A percentile compares a stretch with the other conserved stretches of the same genome.
phyloP scores from a whole-genome alignment of 1,140 invertebrate species.

The Macrocentrus cingulum region DNA sequence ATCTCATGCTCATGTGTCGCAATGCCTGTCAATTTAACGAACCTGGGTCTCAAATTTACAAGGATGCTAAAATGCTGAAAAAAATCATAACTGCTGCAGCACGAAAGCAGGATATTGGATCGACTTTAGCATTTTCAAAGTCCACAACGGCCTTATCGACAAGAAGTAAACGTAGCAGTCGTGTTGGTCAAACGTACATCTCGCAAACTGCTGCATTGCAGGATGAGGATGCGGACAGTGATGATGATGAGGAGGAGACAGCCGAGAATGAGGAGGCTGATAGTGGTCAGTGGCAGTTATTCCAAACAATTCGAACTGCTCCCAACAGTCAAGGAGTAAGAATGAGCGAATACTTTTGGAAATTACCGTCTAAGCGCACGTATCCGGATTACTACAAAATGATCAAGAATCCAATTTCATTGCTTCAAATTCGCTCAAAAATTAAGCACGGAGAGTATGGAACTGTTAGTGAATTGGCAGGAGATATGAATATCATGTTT shows the following conservation, averaged over 20 bases:
- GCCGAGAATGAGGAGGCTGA: slow-evolving; percentile 67
- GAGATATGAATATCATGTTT: slow-evolving; percentile 97
- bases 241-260: slow-evolving; percentile 66
- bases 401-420: slow-evolving; percentile 93
- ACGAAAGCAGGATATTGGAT: slow-evolving; percentile 51
- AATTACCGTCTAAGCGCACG: slow-evolving; percentile 82
- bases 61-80: slow-evolving; percentile 88
- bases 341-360: slow-evolving; percentile 89
- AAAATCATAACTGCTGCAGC: slow-evolving; percentile 67
- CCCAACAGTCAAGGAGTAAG: slow-evolving; percentile 69
- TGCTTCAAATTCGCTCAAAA: slow-evolving; percentile 91
- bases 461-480: slow-evolving; percentile 85
- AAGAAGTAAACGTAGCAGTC: slow-evolving; percentile 58
- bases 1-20: slow-evolving; percentile 87
- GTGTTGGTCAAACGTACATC: slow-evolving; percentile 56
- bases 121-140: slow-evolving; percentile 39
- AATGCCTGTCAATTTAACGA: slow-evolving; percentile 98
- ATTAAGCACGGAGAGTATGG: slow-evolving; percentile 84
- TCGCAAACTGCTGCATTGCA: slow-evolving; percentile 56
- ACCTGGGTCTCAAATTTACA: slow-evolving; percentile 94
- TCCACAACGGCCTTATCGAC: slow-evolving; percentile 53
- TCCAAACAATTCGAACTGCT: slow-evolving; percentile 74
- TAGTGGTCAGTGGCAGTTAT: slow-evolving; percentile 79
- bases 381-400: slow-evolving; percentile 98
- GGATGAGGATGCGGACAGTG: slow-evolving; percentile 65